Conservation (phyloP, 1,140 invertebrate genomes). For the Lordiphosa clarofinis region DNA sequence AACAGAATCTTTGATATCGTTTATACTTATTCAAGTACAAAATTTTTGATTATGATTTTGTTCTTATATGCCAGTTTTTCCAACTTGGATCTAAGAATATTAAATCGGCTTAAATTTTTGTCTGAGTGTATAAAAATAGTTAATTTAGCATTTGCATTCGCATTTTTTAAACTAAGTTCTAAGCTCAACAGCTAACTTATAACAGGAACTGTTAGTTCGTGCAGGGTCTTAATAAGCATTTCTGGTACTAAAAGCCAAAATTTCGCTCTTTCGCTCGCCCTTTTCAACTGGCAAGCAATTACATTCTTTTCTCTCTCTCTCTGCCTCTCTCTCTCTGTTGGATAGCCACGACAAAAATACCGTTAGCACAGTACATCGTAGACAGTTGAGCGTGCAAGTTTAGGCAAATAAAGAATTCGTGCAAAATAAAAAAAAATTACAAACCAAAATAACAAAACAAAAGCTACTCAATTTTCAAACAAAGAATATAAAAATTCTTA, state of each 20-base stretch:
- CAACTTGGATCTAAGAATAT: too few relatives aligned
- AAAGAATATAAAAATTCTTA: conserved; percentile 11
- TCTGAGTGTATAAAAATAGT: too few relatives aligned
- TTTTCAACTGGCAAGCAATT: too few relatives aligned
- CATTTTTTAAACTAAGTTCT: neutral
- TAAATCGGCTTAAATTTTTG: too few relatives aligned
- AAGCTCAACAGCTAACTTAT: neutral
- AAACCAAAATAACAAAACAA: conserved; percentile 34
- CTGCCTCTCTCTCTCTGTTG: conserved; percentile 22
- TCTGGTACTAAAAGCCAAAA: conserved; percentile 11
- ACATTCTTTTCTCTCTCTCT: conserved; percentile 13
- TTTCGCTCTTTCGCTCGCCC: too few relatives aligned
- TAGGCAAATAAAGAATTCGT: conserved; percentile 22
- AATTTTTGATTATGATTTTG: too few relatives aligned
- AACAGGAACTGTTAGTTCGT: neutral
- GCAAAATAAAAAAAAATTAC: conserved; percentile 16
- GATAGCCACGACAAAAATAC: conserved; percentile 53
- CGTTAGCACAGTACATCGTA: conserved; percentile 69
- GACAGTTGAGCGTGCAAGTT: conserved; percentile 71
- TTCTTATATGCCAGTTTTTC: too few relatives aligned
- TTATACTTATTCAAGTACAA: too few relatives aligned
- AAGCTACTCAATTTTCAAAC: conserved; percentile 18
- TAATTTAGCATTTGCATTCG: neutral
- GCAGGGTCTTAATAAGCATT: neutral
- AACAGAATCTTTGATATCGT: too few relatives aligned